Base-by-base conservation (phyloP, 2,888 invertebrate genomes). In the Hermaeophaga mercurialis region DNA sequence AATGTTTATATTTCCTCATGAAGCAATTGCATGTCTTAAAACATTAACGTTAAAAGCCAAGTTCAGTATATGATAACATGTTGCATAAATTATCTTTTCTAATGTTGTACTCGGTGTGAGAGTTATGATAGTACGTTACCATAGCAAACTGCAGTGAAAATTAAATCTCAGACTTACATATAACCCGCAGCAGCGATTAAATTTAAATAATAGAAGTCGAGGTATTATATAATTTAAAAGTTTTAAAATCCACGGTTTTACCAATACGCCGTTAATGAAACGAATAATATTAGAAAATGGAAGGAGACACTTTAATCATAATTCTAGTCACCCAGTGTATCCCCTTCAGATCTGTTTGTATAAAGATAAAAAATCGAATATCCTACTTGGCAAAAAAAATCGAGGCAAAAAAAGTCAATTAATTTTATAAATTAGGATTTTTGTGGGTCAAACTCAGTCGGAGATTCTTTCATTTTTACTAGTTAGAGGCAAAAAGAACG, bases 391-490 rank as follows among this genome's bases (percentile, higher is more conserved):
- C n/a, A n/a, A n/a, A n/a, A n/a, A n/a, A n/a, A n/a, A n/a, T n/a
- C 6, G 3, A 11, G 31, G 3, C 31, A 6, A 12, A 31, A 31
- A 31, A 31, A 31, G 31, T 31, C 31, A 31, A 31, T 31, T 31
- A 31, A 31, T 31, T 31, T 31, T 31, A 31, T 31, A 31, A 31
- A 31, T 31, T 31, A 31, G 31, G 31, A 31, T 31, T 11, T 31
- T 31, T 11, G 31, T n/a, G 31, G 11, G 31, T 31, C 9, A 5
- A 11, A 31, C 9, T 26, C 26, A 8, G 2, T 26, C 26, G 26
- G 9, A 26, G 26, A 9, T 2, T 31, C 31, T n/a, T n/a, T n/a
- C n/a, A 11, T 31, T 31, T 31, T 31, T 31, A 12, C 31, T 31
- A 11, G 31, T 31, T 31, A 31, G 12, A 12, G 3, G n/a, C 11